Conservation (phyloP, 1,140 invertebrate genomes). For the Psix sp. region DNA sequence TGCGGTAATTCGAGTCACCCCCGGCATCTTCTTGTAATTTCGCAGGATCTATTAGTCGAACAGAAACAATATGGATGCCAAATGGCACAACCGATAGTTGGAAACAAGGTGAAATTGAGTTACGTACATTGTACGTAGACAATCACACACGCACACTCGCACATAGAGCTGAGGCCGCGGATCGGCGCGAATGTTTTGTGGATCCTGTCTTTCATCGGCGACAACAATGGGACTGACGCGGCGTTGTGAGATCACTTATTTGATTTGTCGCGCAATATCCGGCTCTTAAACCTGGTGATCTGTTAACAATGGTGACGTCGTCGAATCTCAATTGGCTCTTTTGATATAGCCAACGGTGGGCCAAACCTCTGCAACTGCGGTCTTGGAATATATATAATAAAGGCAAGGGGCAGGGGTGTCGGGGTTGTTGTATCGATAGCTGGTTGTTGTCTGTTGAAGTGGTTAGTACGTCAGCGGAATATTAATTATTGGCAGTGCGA, state of each 20-base stretch:
- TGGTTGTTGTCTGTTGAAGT: constrained; percentile 44
- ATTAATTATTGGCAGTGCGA: constrained; percentile 73
- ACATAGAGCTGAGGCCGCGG: background rate
- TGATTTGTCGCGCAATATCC: constrained; percentile 37
- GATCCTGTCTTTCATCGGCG: constrained; percentile 34
- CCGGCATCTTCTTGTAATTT: constrained; percentile 65
- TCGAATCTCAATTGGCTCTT: constrained; percentile 2
- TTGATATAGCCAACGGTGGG: background rate
- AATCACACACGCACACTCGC: background rate
- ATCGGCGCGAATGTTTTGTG: constrained; percentile 17
- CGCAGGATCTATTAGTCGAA: constrained; percentile 74
- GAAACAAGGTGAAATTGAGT: constrained; percentile 43
- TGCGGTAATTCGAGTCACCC: too few species aligned
- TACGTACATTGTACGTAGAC: constrained; percentile 16
- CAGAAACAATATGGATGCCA: constrained; percentile 75
- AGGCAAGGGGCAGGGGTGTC: constrained; percentile 7
- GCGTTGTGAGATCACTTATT: constrained; percentile 30
- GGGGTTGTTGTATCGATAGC: constrained; percentile 59
- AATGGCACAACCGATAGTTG: constrained; percentile 73
- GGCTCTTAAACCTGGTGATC: constrained; percentile 37
- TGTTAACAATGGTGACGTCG: constrained; percentile 31
- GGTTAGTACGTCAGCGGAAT: constrained; percentile 69
- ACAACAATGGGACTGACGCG: constrained; percentile 45
- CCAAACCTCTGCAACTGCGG: constrained; percentile 26
- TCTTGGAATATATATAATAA: constrained; percentile 21